phyloP scores from a whole-genome alignment of 1,140 invertebrate genomes.

The Asbolus verrucosus region DNA sequence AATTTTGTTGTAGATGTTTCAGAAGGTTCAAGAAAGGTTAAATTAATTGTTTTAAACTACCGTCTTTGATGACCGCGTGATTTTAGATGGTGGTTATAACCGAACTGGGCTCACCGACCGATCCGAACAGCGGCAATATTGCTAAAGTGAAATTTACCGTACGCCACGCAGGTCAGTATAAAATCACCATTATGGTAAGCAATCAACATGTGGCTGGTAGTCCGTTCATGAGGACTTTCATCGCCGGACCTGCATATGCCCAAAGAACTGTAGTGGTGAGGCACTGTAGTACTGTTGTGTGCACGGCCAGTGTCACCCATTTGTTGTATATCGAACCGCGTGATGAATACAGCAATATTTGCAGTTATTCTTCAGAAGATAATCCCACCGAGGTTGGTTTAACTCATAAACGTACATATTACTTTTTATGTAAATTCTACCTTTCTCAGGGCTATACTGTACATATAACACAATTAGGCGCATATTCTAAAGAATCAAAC shows the following conservation, averaged over 20 bases:
- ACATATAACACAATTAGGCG: slow-evolving; percentile 68
- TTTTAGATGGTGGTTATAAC: slow-evolving; percentile 78
- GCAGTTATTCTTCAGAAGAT: slow-evolving; percentile 73
- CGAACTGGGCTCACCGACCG: slow-evolving; percentile 87
- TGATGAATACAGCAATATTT: slow-evolving; percentile 91
- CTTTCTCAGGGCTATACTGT: slow-evolving; percentile 70
- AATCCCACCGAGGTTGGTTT: slow-evolving; percentile 74
- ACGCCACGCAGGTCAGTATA: slow-evolving; percentile 88
- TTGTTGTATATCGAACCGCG: slow-evolving; percentile 87
- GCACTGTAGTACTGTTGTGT: slow-evolving; percentile 88
- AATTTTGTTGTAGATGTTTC: slow-evolving; percentile 87
- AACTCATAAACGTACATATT: neutral
- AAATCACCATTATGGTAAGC: slow-evolving; percentile 86
- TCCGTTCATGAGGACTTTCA: slow-evolving; percentile 73
- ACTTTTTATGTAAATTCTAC: neutral
- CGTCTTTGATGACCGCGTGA: no score
- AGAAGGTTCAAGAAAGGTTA: slow-evolving; percentile 83
- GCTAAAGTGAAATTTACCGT: slow-evolving; percentile 93
- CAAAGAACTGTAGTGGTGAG: slow-evolving; percentile 86
- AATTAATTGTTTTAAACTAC: neutral
- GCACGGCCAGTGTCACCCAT: slow-evolving; percentile 81
- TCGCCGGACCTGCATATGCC: slow-evolving; percentile 83
- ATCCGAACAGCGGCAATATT: slow-evolving; percentile 84
- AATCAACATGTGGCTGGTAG: slow-evolving; percentile 72
- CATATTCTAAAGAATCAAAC: slow-evolving; percentile 57